Conservation (phyloP, 2,797 vertebrate species). For the Labeo calbasu region DNA sequence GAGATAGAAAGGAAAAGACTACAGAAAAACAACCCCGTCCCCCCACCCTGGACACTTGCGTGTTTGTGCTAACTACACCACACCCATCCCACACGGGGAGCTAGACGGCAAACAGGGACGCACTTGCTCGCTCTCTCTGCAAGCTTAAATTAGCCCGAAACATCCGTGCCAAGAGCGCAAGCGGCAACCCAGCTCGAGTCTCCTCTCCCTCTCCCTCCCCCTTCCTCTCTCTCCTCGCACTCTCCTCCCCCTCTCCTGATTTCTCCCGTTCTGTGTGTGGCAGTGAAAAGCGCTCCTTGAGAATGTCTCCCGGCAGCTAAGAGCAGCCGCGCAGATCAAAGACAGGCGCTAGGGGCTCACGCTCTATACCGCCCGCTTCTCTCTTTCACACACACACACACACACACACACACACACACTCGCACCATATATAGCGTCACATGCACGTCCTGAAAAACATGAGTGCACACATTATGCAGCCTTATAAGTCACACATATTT, state of each 20-base stretch:
- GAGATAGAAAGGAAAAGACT: constrained; percentile 9
- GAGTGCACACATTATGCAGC: neutral
- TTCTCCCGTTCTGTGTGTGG: constrained; percentile 26
- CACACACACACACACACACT: too few relatives aligned
- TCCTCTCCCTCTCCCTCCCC: constrained; percentile 16
- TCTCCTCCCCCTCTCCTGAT: neutral
- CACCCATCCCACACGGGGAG: constrained; percentile 55
- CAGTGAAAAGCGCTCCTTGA: constrained; percentile 63
- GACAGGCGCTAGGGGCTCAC: constrained; percentile 56
- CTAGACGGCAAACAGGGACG: constrained; percentile 30
- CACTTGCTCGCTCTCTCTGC: constrained; percentile 48
- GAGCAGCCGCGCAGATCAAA: constrained; percentile 61
- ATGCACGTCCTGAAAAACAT: neutral
- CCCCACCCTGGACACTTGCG: constrained; percentile 46
- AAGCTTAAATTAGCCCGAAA: constrained; percentile 67
- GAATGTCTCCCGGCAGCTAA: constrained; percentile 60
- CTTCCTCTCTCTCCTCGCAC: neutral
- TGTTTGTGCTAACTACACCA: constrained; percentile 56
- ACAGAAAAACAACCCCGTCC: constrained; percentile 20
- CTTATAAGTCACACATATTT: neutral
- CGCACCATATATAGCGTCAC: neutral
- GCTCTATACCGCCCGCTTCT: constrained; percentile 9
- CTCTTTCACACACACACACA: constrained; percentile 3
- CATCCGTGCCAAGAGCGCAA: constrained; percentile 61
- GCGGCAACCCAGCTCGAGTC: constrained; percentile 52